phyloP scores from a whole-genome alignment of 2,113 vertebrate species.

The Orycteropus afer region DNA sequence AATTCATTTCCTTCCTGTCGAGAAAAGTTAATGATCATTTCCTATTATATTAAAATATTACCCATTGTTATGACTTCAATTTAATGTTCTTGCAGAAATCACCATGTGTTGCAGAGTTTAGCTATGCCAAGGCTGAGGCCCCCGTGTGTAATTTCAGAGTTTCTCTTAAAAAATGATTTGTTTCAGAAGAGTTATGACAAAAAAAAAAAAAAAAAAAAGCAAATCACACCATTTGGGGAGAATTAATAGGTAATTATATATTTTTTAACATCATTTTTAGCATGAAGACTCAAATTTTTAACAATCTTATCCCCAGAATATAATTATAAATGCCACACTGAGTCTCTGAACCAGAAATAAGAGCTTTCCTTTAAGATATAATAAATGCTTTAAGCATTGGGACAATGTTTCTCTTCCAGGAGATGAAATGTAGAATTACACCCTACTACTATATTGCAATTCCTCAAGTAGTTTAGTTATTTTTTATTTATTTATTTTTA shows the following conservation, averaged over 20 bases:
- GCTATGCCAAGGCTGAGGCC: slow-evolving; percentile 27
- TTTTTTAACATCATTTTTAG: slow-evolving; percentile 58
- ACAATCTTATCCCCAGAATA: slow-evolving; percentile 68
- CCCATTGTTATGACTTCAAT: slow-evolving; percentile 77
- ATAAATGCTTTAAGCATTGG: slow-evolving; percentile 58
- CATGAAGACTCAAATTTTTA: slow-evolving; percentile 63
- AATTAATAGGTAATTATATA: slow-evolving; percentile 72
- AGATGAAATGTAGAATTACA: slow-evolving; percentile 6
- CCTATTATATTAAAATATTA: slow-evolving; percentile 79
- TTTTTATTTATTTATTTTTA: background rate
- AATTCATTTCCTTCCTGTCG: slow-evolving; percentile 77
- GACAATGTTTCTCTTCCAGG: slow-evolving; percentile 48
- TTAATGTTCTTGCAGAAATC: slow-evolving; percentile 64
- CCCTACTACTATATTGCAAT: slow-evolving; percentile 4
- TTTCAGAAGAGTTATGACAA: slow-evolving; percentile 57
- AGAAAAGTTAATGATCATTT: slow-evolving; percentile 79
- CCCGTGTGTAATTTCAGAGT: slow-evolving; percentile 48
- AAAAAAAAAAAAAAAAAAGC: background rate
- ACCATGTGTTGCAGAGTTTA: background rate
- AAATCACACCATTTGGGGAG: slow-evolving; percentile 63
- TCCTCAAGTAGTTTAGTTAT: slow-evolving; percentile 41
- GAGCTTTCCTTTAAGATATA: slow-evolving; percentile 64
- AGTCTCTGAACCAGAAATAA: slow-evolving; percentile 72
- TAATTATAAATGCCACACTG: slow-evolving; percentile 71
- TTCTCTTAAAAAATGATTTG: slow-evolving; percentile 42